Percentiles rank a stretch among this genome's conserved stretches.
Conservation (phyloP, 1,140 invertebrate species). For the Trialeurodes vaporariorum region DNA sequence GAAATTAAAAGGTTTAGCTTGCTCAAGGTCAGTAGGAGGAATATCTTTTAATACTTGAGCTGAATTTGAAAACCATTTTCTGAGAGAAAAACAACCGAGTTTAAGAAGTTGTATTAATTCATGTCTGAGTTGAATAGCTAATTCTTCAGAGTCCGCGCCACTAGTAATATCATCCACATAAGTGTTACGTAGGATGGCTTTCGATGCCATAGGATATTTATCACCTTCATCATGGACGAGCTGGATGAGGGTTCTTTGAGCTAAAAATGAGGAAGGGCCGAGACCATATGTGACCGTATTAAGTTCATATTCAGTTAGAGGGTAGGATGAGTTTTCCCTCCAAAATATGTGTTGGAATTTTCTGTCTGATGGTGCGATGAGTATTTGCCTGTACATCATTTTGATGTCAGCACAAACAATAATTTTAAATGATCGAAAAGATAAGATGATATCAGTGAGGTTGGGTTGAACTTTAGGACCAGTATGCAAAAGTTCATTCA, state of each 20-base stretch:
- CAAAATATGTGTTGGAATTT: background rate
- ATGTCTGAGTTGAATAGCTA: background rate
- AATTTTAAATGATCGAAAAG: background rate
- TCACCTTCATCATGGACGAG: background rate
- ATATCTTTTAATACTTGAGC: background rate
- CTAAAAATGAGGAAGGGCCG: background rate
- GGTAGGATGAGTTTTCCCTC: background rate
- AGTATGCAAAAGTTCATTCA: background rate
- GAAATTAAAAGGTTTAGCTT: background rate
- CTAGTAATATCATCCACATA: background rate
- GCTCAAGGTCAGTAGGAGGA: background rate
- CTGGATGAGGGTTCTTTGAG: background rate
- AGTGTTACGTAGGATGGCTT: background rate
- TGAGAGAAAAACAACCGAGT: background rate
- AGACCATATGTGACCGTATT: background rate
- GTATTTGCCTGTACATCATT: background rate
- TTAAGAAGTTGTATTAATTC: background rate
- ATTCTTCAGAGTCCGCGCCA: background rate
- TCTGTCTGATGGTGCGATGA: background rate
- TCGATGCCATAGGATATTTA: background rate
- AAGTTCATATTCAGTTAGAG: background rate
- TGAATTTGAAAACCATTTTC: background rate
- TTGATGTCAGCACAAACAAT: background rate
- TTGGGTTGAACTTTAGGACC: background rate
- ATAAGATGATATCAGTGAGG: background rate